Evolutionary conservation across 2,888 invertebrate species (phyloP).

Genomic region (Ectropis crepuscularia): DNA sequence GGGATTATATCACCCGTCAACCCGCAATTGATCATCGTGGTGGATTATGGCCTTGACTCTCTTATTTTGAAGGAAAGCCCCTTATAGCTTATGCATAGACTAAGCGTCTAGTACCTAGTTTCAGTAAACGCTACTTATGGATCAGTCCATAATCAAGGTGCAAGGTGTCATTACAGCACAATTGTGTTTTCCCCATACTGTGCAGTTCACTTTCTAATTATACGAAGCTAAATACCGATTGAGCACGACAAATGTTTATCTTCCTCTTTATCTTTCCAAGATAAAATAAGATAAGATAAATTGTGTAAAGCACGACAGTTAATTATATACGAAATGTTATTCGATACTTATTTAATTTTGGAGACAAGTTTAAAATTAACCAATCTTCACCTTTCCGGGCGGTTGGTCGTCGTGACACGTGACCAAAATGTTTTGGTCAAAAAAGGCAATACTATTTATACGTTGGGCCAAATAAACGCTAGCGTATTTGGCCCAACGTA

Average conservation of each 20-base stretch:
- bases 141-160: background rate
- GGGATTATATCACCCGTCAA: too few relatives aligned
- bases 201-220: constrained; percentile 43
- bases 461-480: too few relatives aligned
- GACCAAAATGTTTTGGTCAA: too few relatives aligned
- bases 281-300: constrained; percentile 51
- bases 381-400: too few relatives aligned
- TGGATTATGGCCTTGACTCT: too few relatives aligned
- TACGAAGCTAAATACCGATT: constrained; percentile 55
- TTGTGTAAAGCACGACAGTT: constrained; percentile 41
- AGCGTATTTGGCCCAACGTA: too few relatives aligned
- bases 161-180: constrained; percentile 1
- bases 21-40: too few relatives aligned
- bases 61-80: too few relatives aligned
- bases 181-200: constrained; percentile 14
- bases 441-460: too few relatives aligned
- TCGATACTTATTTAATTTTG: background rate
- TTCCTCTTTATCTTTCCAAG: constrained; percentile 54
- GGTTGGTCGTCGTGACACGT: too few relatives aligned
- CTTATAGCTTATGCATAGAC: background rate
- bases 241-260: constrained; percentile 58
- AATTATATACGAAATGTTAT: constrained; percentile 3
- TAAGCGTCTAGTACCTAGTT: background rate
- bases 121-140: background rate
- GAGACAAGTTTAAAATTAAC: background rate